Evolutionary conservation across 2,888 invertebrate species (phyloP).

Genomic region (Andrena camellia): DNA sequence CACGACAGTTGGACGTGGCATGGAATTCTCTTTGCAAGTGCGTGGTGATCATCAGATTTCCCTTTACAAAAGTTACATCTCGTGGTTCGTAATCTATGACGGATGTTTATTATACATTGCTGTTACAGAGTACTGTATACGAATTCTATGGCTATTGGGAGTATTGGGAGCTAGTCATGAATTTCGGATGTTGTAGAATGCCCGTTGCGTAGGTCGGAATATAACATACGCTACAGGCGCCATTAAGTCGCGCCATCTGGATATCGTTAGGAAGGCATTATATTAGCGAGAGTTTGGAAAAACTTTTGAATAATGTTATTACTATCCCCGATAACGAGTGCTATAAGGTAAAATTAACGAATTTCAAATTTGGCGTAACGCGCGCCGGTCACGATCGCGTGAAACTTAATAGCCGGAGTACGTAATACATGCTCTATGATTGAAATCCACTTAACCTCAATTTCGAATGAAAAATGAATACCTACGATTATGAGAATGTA

Average conservation of each 20-base stretch:
- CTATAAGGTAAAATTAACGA: slow-evolving; percentile 55
- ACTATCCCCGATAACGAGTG: slow-evolving; percentile 36
- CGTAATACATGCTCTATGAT: slow-evolving; percentile 7
- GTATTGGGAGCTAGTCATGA: slow-evolving; percentile 67
- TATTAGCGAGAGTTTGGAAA: slow-evolving; percentile 73
- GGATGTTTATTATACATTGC: slow-evolving; percentile 26
- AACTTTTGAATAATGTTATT: slow-evolving; percentile 73
- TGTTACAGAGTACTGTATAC: slow-evolving; percentile 21
- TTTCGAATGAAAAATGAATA: slow-evolving; percentile 60
- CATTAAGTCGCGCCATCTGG: slow-evolving; percentile 81
- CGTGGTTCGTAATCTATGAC: slow-evolving; percentile 52
- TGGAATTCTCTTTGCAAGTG: slow-evolving; percentile 39
- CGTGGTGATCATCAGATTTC: slow-evolving; percentile 26
- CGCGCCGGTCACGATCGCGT: slow-evolving; percentile 10
- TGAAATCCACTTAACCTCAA: slow-evolving; percentile 62
- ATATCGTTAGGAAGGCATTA: slow-evolving; percentile 73
- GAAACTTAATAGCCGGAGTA: slow-evolving; percentile 6
- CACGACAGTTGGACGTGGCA: slow-evolving; percentile 61
- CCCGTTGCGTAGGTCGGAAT: slow-evolving; percentile 69
- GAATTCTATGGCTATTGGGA: slow-evolving; percentile 54
- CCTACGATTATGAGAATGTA: slow-evolving; percentile 41
- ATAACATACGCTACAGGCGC: slow-evolving; percentile 73
- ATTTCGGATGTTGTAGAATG: slow-evolving; percentile 75
- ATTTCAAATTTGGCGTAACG: slow-evolving; percentile 32
- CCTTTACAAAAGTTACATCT: slow-evolving; percentile 32